These are phyloP conservation scores for Aphis craccivora DNA, from an alignment of 1,140 invertebrate genomes.

Conservation along the genomic window DNA sequence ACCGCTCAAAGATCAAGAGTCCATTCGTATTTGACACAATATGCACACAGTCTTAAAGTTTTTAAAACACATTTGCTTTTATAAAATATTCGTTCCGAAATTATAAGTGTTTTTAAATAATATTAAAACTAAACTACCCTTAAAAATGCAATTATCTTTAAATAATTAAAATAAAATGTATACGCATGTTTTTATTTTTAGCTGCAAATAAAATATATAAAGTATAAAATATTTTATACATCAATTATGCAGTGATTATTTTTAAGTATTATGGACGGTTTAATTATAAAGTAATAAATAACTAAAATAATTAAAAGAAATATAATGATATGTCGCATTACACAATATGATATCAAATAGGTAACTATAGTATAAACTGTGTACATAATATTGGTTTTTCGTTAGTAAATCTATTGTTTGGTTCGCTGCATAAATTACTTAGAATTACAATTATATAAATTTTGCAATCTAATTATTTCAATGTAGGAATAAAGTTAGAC, in stretches of 20 bases:
- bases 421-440: no score
- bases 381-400: no score
- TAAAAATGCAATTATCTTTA: constrained; percentile 1
- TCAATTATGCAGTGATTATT: neutral
- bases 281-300: neutral
- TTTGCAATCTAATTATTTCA: neutral
- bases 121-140: neutral
- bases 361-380: no score
- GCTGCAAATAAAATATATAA: neutral
- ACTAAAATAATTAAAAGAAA: neutral
- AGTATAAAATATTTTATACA: neutral
- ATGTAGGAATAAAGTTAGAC: neutral
- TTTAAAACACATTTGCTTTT: neutral
- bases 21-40: neutral
- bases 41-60: neutral
- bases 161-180: neutral
- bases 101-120: constrained; percentile 15
- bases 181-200: neutral
- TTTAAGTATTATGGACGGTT: neutral
- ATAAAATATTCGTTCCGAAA: constrained; percentile 1
- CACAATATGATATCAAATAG: no score
- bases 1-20: neutral
- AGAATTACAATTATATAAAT: neutral
- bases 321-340: no score
- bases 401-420: no score